Percentiles rank a stretch among this genome's conserved stretches.
Conservation (phyloP, 2,888 invertebrate genomes). For the Mythimna loreyi region DNA sequence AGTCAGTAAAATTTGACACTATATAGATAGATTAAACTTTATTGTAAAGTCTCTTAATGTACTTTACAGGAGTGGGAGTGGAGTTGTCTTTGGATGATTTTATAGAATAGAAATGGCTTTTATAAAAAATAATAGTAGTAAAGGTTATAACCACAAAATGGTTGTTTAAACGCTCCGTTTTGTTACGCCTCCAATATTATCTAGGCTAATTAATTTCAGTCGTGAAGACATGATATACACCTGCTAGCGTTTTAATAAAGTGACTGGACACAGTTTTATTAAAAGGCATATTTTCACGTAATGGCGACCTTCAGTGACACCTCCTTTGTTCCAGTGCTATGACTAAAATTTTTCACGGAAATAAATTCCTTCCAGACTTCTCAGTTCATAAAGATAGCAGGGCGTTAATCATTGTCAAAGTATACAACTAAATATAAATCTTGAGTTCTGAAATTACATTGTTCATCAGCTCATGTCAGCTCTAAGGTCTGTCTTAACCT, state of each 20-base stretch:
- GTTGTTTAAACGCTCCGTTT: conserved; percentile 15
- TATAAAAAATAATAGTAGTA: too few species aligned
- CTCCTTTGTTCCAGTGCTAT: conserved; percentile 33
- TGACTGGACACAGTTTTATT: conserved; percentile 49
- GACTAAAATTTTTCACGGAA: conserved; percentile 45
- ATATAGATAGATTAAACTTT: too few species aligned
- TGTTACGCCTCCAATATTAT: conserved; percentile 19
- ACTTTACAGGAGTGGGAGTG: too few species aligned
- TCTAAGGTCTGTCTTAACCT: conserved; percentile 54
- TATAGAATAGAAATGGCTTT: too few species aligned
- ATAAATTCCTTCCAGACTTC: conserved; percentile 44
- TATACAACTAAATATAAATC: conserved; percentile 52
- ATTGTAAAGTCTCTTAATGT: too few species aligned
- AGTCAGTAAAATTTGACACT: too few species aligned
- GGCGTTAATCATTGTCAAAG: conserved; percentile 64
- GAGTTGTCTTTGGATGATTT: too few species aligned
- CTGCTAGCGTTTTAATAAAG: conserved; percentile 44
- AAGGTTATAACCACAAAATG: background rate
- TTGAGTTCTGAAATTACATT: conserved; percentile 58
- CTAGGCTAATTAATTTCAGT: conserved; percentile 30
- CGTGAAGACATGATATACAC: conserved; percentile 29
- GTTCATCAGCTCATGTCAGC: conserved; percentile 57
- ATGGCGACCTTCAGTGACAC: conserved; percentile 36
- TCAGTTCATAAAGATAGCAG: conserved; percentile 58
- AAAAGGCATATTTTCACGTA: conserved; percentile 53